Conservation (phyloP, 1,140 invertebrate species). For the Drosophila ercepeae region DNA sequence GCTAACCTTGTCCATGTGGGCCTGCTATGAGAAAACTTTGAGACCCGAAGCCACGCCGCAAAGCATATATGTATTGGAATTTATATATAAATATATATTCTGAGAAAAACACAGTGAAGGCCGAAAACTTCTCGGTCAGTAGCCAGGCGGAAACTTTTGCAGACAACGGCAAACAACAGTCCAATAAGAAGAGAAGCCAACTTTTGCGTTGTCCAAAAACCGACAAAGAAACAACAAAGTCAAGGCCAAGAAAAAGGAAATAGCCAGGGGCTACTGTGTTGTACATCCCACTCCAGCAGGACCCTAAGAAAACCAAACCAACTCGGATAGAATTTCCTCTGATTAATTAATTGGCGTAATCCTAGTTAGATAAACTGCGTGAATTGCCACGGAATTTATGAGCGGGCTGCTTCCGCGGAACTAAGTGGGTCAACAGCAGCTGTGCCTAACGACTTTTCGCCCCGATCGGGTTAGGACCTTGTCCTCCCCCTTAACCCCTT, state of each 20-base stretch:
- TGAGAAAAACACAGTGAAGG: constrained; percentile 13
- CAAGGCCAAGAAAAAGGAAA: constrained; percentile 45
- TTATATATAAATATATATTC: constrained; percentile 24
- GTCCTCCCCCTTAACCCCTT: constrained; percentile 17
- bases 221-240: constrained; percentile 22
- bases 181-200: constrained; percentile 42
- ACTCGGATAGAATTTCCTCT: constrained; percentile 39
- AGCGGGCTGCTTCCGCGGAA: constrained; percentile 10
- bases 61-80: constrained; percentile 24
- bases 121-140: constrained; percentile 43
- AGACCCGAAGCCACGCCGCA: constrained; percentile 27
- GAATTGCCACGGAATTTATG: constrained; percentile 60
- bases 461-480: constrained; percentile 22
- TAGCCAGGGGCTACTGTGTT: background rate
- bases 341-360: constrained; percentile 74
- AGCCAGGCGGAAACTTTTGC: constrained; percentile 34
- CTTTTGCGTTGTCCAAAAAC: constrained; percentile 12
- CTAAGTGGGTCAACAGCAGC: constrained; percentile 53
- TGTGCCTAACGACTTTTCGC: constrained; percentile 59
- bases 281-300: background rate
- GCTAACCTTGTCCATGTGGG: constrained; percentile 5
- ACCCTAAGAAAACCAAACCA: background rate
- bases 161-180: constrained; percentile 34
- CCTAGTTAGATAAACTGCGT: constrained; percentile 68
- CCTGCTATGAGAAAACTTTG: constrained; percentile 32